A percentile compares a stretch with the other conserved stretches of the same genome.
Evolutionary conservation across 2,113 vertebrate species (phyloP).

Genomic region (Cepphus grylle): DNA sequence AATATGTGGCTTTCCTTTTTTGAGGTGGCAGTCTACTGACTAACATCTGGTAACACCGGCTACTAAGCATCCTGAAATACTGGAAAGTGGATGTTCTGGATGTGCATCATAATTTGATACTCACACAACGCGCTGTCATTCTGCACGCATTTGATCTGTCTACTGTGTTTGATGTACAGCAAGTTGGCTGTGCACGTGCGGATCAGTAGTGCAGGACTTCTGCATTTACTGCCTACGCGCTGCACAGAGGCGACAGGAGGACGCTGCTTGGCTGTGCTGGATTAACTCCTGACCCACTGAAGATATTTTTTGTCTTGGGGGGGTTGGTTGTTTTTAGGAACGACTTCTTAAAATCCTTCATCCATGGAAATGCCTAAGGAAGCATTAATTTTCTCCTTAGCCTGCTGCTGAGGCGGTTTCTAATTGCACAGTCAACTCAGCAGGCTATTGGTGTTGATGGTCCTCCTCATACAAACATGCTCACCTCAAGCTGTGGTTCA

Average conservation of each 20-base stretch:
- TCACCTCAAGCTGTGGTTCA: background rate
- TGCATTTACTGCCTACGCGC: background rate
- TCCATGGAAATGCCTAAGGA: background rate
- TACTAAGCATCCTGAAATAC: background rate
- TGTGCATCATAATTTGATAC: background rate
- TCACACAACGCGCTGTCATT: no score
- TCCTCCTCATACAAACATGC: background rate
- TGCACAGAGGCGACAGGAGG: background rate
- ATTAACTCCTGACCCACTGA: no score
- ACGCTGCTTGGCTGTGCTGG: background rate
- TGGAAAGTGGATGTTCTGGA: background rate
- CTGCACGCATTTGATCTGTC: rapidly evolving
- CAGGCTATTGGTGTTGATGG: background rate
- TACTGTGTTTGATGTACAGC: background rate
- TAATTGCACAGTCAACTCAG: background rate
- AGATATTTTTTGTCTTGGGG: background rate
- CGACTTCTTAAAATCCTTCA: background rate
- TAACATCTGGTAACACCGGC: background rate
- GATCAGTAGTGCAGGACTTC: background rate
- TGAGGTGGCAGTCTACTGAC: background rate
- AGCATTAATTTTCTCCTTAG: background rate
- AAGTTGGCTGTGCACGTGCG: rapidly evolving
- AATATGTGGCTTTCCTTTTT: background rate
- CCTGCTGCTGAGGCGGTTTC: background rate
- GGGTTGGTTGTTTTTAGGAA: background rate